Percentiles rank a stretch among this genome's conserved stretches.
Evolutionary conservation across 2,113 vertebrate genomes (phyloP).

Genomic region (Sebastes fasciatus): DNA sequence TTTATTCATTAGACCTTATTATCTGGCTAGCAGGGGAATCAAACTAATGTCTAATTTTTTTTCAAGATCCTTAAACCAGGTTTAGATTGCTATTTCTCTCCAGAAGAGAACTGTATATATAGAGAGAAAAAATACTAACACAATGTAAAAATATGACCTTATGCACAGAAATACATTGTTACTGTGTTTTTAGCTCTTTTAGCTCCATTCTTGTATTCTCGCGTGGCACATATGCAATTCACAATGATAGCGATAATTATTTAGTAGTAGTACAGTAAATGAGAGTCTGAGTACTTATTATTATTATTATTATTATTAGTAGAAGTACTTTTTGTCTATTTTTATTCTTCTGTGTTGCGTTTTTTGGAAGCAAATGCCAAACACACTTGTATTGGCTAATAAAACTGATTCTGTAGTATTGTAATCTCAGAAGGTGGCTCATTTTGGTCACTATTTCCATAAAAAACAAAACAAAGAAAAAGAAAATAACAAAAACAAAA

Average conservation of each 20-base stretch:
- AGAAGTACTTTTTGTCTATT: too few relatives aligned
- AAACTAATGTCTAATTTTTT: constrained; percentile 29
- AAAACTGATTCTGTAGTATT: too few relatives aligned
- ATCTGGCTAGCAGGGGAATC: constrained; percentile 12
- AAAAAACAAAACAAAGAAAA: too few relatives aligned
- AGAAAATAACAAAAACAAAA: too few relatives aligned
- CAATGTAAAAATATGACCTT: neutral
- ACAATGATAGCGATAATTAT: neutral
- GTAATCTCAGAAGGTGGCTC: too few relatives aligned
- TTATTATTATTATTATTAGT: too few relatives aligned
- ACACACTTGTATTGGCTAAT: too few relatives aligned
- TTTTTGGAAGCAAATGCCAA: too few relatives aligned
- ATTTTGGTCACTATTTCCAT: too few relatives aligned
- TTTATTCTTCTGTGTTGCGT: too few relatives aligned
- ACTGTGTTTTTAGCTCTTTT: neutral
- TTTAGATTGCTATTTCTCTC: neutral
- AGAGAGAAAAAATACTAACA: neutral
- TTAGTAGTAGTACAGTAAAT: too few relatives aligned
- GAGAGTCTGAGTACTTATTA: too few relatives aligned
- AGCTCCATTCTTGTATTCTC: neutral
- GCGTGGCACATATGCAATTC: neutral
- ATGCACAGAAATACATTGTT: neutral
- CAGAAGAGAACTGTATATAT: neutral
- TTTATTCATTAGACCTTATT: constrained; percentile 59
- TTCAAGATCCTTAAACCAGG: constrained; percentile 6